A percentile compares a stretch with the other conserved stretches of the same genome.
Conservation (phyloP, 2,888 invertebrate species). For the Chymomyza fuscimana region DNA sequence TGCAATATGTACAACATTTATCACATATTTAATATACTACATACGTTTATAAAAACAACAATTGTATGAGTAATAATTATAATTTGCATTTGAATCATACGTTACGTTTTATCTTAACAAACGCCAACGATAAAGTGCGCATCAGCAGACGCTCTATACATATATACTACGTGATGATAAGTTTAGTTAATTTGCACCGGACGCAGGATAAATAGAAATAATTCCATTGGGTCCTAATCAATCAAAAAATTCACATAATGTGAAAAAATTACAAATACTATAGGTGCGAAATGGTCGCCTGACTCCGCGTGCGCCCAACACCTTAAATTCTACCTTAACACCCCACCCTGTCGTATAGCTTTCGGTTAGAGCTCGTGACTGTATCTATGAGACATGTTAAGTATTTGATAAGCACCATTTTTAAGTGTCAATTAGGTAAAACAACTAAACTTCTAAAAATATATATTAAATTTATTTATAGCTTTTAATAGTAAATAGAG, state of each 20-base stretch:
- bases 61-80: constrained; percentile 24
- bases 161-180: constrained; percentile 32
- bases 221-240: neutral
- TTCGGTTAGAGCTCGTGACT: neutral
- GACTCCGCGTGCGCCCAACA: neutral
- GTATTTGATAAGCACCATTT: neutral
- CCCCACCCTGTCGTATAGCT: neutral
- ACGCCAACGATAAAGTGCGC: neutral
- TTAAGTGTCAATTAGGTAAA: neutral
- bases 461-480: neutral
- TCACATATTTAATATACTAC: neutral
- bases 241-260: neutral
- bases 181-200: neutral
- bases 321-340: no score
- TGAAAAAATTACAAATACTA: neutral
- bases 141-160: constrained; percentile 3
- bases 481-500: no score
- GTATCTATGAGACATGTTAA: no score
- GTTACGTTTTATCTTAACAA: constrained; percentile 13
- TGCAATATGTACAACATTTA: neutral
- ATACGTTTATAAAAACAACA: neutral
- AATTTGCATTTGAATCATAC: constrained; percentile 30
- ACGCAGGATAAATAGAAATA: neutral
- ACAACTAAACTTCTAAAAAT: neutral
- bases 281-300: neutral